Percentiles rank a stretch among this genome's conserved stretches.
Evolutionary conservation across 2,888 invertebrate species (phyloP).

Genomic region (Drosophila picticornis): DNA sequence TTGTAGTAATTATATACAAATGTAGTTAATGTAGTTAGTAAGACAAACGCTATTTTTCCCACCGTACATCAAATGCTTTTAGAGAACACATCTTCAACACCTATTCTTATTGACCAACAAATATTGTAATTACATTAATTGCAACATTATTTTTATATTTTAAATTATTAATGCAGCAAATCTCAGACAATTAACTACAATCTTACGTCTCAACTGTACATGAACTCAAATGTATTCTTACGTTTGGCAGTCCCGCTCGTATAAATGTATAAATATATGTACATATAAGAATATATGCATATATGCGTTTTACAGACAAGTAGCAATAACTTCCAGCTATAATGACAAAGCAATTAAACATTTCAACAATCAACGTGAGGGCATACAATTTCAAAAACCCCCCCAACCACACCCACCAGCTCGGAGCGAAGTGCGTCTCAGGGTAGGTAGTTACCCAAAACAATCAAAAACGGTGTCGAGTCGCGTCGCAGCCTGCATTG

Average conservation of each 20-base stretch:
- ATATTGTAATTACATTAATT: background rate
- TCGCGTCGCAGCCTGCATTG: conserved; percentile 57
- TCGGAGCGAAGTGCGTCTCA: background rate
- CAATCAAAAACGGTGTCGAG: conserved; percentile 83
- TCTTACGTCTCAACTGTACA: conserved; percentile 58
- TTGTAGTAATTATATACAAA: background rate
- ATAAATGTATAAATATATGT: background rate
- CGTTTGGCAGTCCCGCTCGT: conserved; percentile 9
- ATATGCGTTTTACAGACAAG: conserved; percentile 44
- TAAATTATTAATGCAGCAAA: background rate
- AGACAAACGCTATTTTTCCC: background rate
- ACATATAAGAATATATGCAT: background rate
- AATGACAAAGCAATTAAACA: conserved; percentile 80
- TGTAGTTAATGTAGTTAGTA: background rate
- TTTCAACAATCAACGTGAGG: conserved; percentile 76
- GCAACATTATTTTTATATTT: background rate
- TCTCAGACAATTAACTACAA: background rate
- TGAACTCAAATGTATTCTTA: conserved; percentile 61
- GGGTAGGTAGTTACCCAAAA: conserved; percentile 70
- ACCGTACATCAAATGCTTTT: background rate
- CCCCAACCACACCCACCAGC: background rate
- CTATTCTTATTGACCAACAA: too few species aligned
- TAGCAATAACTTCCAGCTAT: conserved; percentile 79
- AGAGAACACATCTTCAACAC: background rate
- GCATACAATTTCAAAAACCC: conserved; percentile 51